Percentiles rank a stretch among this genome's conserved stretches.
Evolutionary conservation across 2,888 invertebrate species (phyloP).

Genomic region (Macrophya annulata): DNA sequence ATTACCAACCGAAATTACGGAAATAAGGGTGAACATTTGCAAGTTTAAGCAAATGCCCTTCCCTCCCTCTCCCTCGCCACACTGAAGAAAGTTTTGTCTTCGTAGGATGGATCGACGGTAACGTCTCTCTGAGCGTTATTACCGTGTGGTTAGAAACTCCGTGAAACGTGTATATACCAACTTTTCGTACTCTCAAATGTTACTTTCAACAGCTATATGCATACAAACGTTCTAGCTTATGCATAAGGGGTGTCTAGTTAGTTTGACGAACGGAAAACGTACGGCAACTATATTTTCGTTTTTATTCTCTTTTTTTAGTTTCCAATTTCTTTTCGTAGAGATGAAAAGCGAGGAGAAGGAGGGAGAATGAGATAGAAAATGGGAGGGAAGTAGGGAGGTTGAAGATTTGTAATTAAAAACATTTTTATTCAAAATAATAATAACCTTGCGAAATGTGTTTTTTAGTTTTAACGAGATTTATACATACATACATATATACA

Average conservation of each 20-base stretch:
- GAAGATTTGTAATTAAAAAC: background rate
- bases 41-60: slow-evolving; percentile 40
- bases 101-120: slow-evolving; percentile 11
- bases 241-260: background rate
- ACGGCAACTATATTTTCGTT: background rate
- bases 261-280: background rate
- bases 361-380: background rate
- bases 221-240: background rate
- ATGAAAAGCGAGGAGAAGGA: too few relatives aligned
- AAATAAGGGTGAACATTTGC: slow-evolving; percentile 56
- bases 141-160: slow-evolving; percentile 35
- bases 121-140: slow-evolving; percentile 9
- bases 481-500: background rate
- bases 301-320: background rate
- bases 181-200: slow-evolving; percentile 20
- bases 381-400: too few relatives aligned
- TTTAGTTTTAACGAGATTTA: slow-evolving; percentile 19
- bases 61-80: background rate
- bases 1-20: slow-evolving; percentile 49
- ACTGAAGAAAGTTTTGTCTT: slow-evolving; percentile 32
- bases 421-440: slow-evolving; percentile 23
- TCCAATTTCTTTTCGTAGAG: background rate
- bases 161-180: background rate
- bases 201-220: background rate
- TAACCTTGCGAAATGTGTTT: background rate